Base-by-base conservation (phyloP, 1,140 invertebrate genomes). In the Oryzaephilus surinamensis region DNA sequence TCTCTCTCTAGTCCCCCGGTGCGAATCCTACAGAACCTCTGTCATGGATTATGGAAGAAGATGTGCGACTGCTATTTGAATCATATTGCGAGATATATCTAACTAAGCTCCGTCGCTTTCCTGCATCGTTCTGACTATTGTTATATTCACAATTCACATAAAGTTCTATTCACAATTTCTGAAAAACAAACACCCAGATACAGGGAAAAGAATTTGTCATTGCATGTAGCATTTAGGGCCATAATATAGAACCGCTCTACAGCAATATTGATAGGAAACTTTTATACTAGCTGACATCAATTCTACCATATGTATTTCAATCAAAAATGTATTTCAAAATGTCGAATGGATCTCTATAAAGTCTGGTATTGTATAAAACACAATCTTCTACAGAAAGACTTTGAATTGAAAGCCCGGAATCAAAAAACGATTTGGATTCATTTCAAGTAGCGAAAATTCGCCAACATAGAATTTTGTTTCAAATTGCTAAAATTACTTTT, bases 251-350 rank as follows among this genome's bases (percentile, higher is more conserved):
- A n/a, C n/a, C n/a, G n/a, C n/a, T n/a, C 11, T 32, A 21, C 20
- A 6, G 10, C 6, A 21, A 21, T 21, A 21, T 21, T 21, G 20
- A 21, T 6, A n/a, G n/a, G n/a, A n/a, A n/a, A n/a, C 11, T 8
- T 15, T 26, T 12, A 19, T 44, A 38, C 24, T 12, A 44, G 39
- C 11, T 4, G 11, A 6, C 5, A 48, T 51, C 39, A 45, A 43
- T 45, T 45, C 43, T 41, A 44, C 33, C 20, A 37, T 45, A 41
- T 48, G 43, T 51, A 48, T 48, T 48, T 51, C 46, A 45, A 51
- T 51, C 45, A 51, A 48, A 51, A 48, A 45, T 51, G 45, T 48
- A 51, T 51, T 51, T 45, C 24, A 37, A 42, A 48, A 37, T 48
- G 49, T 51, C 40, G 26, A 38, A 42, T 26, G 45, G 36, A 45